Conservation (phyloP, 2,113 vertebrate species). For the Bos indicus region DNA sequence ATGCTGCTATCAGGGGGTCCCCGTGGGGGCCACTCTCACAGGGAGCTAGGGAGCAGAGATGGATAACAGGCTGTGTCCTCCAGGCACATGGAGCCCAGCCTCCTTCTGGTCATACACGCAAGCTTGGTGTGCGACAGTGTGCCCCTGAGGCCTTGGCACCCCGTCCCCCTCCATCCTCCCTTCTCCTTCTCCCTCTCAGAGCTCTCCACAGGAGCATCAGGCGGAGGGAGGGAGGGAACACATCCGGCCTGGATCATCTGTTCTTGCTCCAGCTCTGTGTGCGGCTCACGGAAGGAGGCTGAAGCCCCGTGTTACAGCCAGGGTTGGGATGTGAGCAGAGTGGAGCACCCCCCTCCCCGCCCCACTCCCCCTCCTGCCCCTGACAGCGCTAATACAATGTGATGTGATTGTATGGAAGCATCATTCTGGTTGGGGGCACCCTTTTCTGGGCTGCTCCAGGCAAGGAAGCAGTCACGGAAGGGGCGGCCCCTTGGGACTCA, state of each 20-base stretch:
- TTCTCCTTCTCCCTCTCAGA: not conserved
- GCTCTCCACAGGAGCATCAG: not conserved
- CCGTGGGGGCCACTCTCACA: fast-evolving
- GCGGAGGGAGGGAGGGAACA: not conserved
- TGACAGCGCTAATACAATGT: fast-evolving
- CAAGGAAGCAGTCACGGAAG: not conserved
- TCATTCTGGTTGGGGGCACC: not conserved
- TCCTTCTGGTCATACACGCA: not conserved
- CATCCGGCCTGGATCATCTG: fast-evolving
- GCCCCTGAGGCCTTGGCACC: not conserved
- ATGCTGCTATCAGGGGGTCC: not conserved
- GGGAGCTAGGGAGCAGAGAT: not conserved
- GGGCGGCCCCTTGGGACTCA: not conserved
- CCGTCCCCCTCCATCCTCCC: fast-evolving
- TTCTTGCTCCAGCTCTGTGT: not conserved
- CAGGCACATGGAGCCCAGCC: not conserved
- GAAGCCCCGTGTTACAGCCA: fast-evolving
- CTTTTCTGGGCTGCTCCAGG: not conserved
- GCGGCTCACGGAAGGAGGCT: too few species aligned
- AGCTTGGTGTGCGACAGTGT: too few species aligned
- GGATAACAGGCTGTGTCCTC: not conserved
- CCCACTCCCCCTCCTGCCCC: too few species aligned
- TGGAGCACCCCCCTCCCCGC: not conserved
- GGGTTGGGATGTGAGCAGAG: fast-evolving
- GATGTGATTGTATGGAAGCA: fast-evolving